Evolutionary conservation across 2,888 invertebrate species (phyloP).

Genomic region (Ormyrus labotus): DNA sequence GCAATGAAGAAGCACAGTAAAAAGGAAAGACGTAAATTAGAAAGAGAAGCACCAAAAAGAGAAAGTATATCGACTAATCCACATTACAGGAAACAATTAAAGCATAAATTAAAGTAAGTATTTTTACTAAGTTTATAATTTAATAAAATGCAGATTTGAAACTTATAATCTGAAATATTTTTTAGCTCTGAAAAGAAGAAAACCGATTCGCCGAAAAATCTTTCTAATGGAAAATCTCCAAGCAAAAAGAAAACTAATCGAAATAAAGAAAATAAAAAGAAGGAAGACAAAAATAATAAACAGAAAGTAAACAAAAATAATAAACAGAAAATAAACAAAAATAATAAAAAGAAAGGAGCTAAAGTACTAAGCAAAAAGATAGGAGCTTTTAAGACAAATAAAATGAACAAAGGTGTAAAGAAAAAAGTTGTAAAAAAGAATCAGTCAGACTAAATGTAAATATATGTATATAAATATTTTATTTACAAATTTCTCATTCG

Average conservation of each 20-base stretch:
- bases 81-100: slow-evolving; percentile 68
- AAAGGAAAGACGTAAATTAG: slow-evolving; percentile 77
- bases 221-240: neutral
- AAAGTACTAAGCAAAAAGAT: slow-evolving; percentile 29
- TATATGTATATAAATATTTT: slow-evolving; percentile 12
- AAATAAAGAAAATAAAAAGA: neutral
- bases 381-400: slow-evolving; percentile 3
- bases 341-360: neutral
- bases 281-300: neutral
- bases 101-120: slow-evolving; percentile 40
- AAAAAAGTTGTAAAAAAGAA: slow-evolving; percentile 23
- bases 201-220: neutral
- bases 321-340: slow-evolving; percentile 18
- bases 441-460: slow-evolving; percentile 36
- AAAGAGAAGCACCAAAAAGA: slow-evolving; percentile 80
- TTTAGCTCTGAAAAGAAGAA: slow-evolving; percentile 12
- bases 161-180: neutral
- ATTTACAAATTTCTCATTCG: slow-evolving; percentile 6
- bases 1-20: slow-evolving; percentile 83
- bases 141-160: neutral
- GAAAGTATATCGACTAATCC: slow-evolving; percentile 82
- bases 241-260: neutral
- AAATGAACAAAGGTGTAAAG: slow-evolving; percentile 19
- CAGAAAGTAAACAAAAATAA: slow-evolving; percentile 6
- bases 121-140: neutral